phyloP scores from a whole-genome alignment of 2,113 vertebrate genomes.

The Trichomycterus rosablanca region DNA sequence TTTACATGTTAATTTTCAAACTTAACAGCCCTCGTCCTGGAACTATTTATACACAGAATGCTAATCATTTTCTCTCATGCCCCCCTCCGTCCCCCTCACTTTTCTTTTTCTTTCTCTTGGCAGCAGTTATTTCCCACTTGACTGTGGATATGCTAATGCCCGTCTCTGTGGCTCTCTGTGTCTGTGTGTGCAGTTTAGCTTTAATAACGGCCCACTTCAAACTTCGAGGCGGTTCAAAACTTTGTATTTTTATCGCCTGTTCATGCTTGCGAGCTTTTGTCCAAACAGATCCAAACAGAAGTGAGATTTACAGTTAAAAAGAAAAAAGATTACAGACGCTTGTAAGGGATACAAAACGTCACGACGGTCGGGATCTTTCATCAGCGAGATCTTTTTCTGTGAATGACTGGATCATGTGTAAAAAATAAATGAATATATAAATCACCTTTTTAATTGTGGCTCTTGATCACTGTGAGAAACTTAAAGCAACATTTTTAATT shows the following conservation, averaged over 20 bases:
- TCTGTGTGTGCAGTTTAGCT: slow-evolving; percentile 8
- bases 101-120: slow-evolving; percentile 49
- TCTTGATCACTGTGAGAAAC: too few species aligned
- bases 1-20: slow-evolving; percentile 78
- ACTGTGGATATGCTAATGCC: slow-evolving; percentile 71
- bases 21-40: slow-evolving; percentile 72
- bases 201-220: slow-evolving; percentile 37
- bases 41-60: slow-evolving; percentile 71
- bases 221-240: slow-evolving; percentile 1
- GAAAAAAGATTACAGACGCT: too few species aligned
- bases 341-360: too few species aligned
- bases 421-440: too few species aligned
- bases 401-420: too few species aligned
- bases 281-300: slow-evolving; percentile 21
- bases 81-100: slow-evolving; percentile 17
- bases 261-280: not conserved
- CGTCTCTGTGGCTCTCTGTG: too few species aligned
- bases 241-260: slow-evolving; percentile 8
- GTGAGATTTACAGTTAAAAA: too few species aligned
- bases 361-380: too few species aligned
- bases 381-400: too few species aligned
- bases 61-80: slow-evolving; percentile 57
- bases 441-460: too few species aligned
- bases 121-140: slow-evolving; percentile 57
- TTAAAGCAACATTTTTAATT: too few species aligned